Conservation (phyloP, 1,140 invertebrate genomes). For the Cardiocondyla obscurior region DNA sequence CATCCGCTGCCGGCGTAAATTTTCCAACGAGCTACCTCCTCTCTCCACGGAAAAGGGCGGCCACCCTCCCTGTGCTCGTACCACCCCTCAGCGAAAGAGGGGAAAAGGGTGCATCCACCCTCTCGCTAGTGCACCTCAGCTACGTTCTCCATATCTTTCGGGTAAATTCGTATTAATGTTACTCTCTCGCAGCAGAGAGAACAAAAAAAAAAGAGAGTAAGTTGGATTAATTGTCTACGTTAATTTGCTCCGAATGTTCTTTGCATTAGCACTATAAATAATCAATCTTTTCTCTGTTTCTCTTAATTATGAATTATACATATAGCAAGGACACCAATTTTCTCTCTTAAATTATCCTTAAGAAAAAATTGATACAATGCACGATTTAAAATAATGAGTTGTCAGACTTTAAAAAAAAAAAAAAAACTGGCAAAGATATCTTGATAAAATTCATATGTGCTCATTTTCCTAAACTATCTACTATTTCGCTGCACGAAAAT, state of each 20-base stretch:
- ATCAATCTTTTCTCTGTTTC: neutral
- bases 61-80: neutral
- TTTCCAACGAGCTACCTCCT: constrained; percentile 66
- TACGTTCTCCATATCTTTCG: neutral
- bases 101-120: neutral
- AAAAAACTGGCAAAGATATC: neutral
- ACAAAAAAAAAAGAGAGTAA: neutral
- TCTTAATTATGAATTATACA: neutral
- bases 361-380: neutral
- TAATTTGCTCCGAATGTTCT: neutral
- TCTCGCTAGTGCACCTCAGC: neutral
- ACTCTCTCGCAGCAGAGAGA: neutral
- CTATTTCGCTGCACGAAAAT: constrained; percentile 1
- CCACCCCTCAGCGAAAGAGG: neutral
- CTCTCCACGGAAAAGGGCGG: neutral
- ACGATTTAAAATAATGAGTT: too few relatives aligned
- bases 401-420: neutral
- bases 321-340: neutral
- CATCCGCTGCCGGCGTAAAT: constrained; percentile 59
- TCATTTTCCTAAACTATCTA: constrained; percentile 13
- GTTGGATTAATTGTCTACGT: neutral
- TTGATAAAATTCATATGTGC: neutral
- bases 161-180: constrained; percentile 33
- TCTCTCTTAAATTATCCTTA: neutral
- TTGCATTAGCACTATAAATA: neutral